Evolutionary conservation across 2,888 invertebrate genomes (phyloP), one percentile per base, ranked within the genome.

Genomic region (Bugulina stolonifera): DNA sequence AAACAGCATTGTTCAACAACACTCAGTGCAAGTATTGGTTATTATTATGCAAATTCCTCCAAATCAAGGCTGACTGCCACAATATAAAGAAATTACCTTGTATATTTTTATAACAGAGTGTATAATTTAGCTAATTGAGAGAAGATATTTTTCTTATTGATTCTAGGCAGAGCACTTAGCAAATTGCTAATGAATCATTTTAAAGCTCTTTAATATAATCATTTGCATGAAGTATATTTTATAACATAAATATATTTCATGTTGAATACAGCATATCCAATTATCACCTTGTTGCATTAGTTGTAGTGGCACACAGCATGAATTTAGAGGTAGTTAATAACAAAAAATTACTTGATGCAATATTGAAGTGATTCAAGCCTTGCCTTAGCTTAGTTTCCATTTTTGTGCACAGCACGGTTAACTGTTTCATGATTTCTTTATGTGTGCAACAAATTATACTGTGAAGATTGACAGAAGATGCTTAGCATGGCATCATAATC

Each of bases 351-450:
- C 32, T 64, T 64, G 32, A 64, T 64, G 64, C 64, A 64, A 64
- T 64, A 27, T 64, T 64, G 10, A 34, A 32, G 32, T 32, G 55
- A 23, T 55, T 55, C 22, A 55, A 55, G 55, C 5, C 5, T 29
- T 14, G 32, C 5, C 25, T 14, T 29, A 29, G 64, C 32, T 64
- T 64, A 34, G 64, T 25, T 43, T 64, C 32, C 32, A 27, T 64
- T 64, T 64, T 64, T 64, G 10, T 34, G 34, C 64, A 10, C 64
- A 64, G 64, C 64, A 34, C 32, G 64, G 27, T 10, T 64, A 32
- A 64, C 32, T 29, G 64, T 64, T 64, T 64, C 64, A 64, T 64
- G 64, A 64, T 64, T 64, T n/a, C 64, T 64, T 64, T 64, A 64
- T 14, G 14, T 14, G 27, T 27, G 27, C 32, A 32, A 25, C 32